Base-by-base conservation (phyloP, 2,888 invertebrate species). In the Ashinkailepas kermadecensis region DNA sequence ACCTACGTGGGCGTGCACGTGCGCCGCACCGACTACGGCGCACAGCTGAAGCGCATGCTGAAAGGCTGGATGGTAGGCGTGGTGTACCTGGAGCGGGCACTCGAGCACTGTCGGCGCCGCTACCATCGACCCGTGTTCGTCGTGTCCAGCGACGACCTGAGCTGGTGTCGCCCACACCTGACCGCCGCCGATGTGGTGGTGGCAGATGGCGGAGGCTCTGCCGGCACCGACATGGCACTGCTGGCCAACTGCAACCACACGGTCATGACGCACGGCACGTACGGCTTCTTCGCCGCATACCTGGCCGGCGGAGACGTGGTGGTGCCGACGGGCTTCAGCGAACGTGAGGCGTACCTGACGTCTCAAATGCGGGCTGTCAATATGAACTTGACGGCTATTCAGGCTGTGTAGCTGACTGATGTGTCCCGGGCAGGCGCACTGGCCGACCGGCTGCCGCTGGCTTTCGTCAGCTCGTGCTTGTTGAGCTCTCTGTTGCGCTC, bases 251-350 rank as follows among this genome's bases (percentile, higher is more conserved):
- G 84, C 59, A 83, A 84, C 78, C 86, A 87, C 82, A 84, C 83
- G 58, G 84, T 87, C 59, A 84, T 87, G 8, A 86, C 86, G n/a
- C 83, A 85, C 79, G 86, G 86, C 10, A 85, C 86, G 7, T 86
- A 85, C 83, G 86, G 87, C 0, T 86, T 86, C 85, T 86, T 86
- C 86, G 85, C 85, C 15, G 86, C 85, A 6, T 86, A 86, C 83
- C 81, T 87, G 25, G 83, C 85, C 15, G 85, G 86, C 0, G 86
- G 86, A 2, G 84, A 84, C n/a, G 85, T 84, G 13, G 11, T 85
- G 39, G 39, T 18, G 54, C 70, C 70, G 15, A 18, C 54, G 15
- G 70, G 54, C 39, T 70, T 70, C 54, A 54, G 70, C 6, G 39
- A 3, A 12, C 13, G 39, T 1, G 70, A 70, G 11, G 13, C 39